Evolutionary conservation across 2,888 invertebrate species (phyloP).

Genomic region (Drosophila robusta): DNA sequence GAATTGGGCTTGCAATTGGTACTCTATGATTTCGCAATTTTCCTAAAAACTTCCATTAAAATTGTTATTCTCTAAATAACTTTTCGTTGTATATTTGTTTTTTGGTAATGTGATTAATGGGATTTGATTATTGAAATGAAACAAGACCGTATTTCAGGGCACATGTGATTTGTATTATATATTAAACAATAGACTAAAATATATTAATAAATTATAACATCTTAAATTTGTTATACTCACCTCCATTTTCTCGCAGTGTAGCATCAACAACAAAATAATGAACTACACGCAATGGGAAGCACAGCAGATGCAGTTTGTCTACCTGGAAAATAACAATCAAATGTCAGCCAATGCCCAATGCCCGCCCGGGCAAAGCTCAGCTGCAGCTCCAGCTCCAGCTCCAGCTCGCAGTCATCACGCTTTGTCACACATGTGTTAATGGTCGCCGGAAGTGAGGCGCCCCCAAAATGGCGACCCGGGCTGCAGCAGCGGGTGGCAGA

Average conservation of each 20-base stretch:
- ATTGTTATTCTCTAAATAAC: neutral
- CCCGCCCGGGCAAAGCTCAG: constrained; percentile 15
- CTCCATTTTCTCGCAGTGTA: constrained; percentile 37
- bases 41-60: constrained; percentile 1
- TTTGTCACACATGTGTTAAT: constrained; percentile 65
- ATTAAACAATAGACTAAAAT: no score
- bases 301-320: constrained; percentile 70
- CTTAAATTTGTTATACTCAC: no score
- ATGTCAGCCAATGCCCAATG: constrained; percentile 50
- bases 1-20: neutral
- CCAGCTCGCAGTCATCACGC: constrained; percentile 43
- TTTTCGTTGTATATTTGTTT: neutral
- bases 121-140: no score
- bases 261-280: constrained; percentile 59
- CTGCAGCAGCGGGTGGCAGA: constrained; percentile 6
- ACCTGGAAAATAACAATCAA: constrained; percentile 50
- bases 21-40: neutral
- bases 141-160: neutral
- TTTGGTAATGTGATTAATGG: neutral
- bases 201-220: no score
- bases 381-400: constrained; percentile 1
- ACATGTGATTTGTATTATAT: neutral
- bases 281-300: constrained; percentile 80
- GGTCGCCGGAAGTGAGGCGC: constrained; percentile 69
- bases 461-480: constrained; percentile 58